A percentile compares a stretch with the other conserved stretches of the same genome.
Evolutionary conservation across 2,888 invertebrate genomes (phyloP).

Genomic region (Tachina lurida): DNA sequence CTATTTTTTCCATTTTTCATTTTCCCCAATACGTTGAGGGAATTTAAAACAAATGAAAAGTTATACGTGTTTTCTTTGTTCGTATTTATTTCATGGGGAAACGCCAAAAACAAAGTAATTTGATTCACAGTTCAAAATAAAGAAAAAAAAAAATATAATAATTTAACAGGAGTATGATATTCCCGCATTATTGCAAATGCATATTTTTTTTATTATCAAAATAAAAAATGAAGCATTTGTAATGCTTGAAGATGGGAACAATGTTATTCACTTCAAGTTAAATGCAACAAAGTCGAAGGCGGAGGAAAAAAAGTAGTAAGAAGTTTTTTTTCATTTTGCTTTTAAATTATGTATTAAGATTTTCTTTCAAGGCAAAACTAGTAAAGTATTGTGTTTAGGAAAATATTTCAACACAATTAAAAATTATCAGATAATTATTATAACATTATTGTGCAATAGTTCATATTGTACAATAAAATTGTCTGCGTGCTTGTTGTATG

Average conservation of each 20-base stretch:
- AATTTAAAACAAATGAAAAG: slow-evolving; percentile 62
- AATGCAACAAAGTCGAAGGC: too few species aligned
- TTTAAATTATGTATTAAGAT: too few species aligned
- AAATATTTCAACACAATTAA: too few species aligned
- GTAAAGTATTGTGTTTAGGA: too few species aligned
- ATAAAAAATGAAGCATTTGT: not conserved
- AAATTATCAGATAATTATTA: too few species aligned
- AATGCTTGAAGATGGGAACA: not conserved
- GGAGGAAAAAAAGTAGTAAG: too few species aligned
- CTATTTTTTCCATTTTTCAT: slow-evolving; percentile 53
- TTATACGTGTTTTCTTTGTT: slow-evolving; percentile 58
- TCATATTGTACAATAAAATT: too few species aligned
- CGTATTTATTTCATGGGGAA: not conserved
- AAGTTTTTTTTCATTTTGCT: too few species aligned
- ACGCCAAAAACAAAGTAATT: slow-evolving; percentile 48
- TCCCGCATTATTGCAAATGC: slow-evolving; percentile 4
- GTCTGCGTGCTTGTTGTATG: too few species aligned
- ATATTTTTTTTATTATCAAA: not conserved
- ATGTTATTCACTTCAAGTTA: not conserved
- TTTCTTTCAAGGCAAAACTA: too few species aligned
- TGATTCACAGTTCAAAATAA: slow-evolving; percentile 35
- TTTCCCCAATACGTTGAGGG: slow-evolving; percentile 43
- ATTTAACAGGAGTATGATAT: slow-evolving; percentile 15
- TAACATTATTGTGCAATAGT: too few species aligned
- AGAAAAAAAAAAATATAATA: not conserved